Percentiles rank a stretch among this genome's conserved stretches.
Conservation (phyloP, 2,113 vertebrate genomes). For the Ctenodactylus gundi region DNA sequence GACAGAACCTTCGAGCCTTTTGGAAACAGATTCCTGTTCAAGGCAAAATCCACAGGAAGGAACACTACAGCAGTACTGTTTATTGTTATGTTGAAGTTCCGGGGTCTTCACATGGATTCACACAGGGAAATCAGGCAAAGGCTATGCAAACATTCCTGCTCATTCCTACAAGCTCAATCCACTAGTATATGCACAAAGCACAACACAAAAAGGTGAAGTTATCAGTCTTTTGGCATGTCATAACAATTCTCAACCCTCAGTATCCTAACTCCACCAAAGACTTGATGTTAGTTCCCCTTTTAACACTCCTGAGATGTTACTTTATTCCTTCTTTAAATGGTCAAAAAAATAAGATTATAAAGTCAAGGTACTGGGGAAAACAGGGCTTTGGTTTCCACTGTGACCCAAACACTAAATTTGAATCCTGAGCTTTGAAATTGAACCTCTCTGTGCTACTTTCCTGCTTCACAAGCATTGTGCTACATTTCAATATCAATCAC, state of each 20-base stretch:
- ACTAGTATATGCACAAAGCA: neutral
- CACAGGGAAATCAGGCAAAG: neutral
- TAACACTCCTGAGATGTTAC: neutral
- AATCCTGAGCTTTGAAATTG: neutral
- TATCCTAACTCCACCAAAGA: neutral
- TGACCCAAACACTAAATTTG: neutral
- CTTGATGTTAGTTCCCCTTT: neutral
- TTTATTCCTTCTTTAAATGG: neutral
- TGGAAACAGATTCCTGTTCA: neutral
- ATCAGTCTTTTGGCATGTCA: too few relatives aligned
- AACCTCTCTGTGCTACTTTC: neutral
- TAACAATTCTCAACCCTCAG: neutral
- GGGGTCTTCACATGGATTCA: neutral
- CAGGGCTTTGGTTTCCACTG: neutral
- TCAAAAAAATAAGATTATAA: neutral
- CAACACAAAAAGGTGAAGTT: neutral
- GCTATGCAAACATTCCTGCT: neutral
- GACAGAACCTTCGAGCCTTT: neutral
- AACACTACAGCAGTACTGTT: too few relatives aligned
- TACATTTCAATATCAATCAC: neutral
- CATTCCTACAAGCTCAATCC: neutral
- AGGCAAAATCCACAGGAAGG: neutral
- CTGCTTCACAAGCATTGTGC: neutral
- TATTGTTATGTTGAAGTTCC: neutral
- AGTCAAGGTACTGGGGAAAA: neutral